phyloP scores from a whole-genome alignment of 2,797 vertebrate genomes.

The Sardinella longiceps region DNA sequence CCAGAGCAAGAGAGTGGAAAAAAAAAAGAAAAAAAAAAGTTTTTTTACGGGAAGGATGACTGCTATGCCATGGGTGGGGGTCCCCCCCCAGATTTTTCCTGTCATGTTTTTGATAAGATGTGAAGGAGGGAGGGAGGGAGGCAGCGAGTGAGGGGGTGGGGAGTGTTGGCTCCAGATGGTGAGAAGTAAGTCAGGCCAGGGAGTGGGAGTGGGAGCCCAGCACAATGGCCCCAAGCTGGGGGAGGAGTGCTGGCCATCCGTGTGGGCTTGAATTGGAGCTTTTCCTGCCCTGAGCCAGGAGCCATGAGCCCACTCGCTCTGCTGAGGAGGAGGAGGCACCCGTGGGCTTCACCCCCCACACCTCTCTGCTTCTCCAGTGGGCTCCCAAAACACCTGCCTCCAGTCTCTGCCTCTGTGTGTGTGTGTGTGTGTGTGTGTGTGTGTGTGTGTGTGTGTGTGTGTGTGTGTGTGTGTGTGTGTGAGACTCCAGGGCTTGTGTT shows the following conservation, averaged over 20 bases:
- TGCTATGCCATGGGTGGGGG: not conserved
- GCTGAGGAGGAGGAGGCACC: not conserved
- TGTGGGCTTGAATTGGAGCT: not conserved
- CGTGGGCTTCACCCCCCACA: not conserved
- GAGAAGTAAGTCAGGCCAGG: constrained; percentile 62
- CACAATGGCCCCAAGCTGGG: constrained; percentile 16
- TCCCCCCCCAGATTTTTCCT: not conserved
- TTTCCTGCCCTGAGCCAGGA: not conserved
- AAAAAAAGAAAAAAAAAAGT: too few species aligned
- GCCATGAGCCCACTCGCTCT: not conserved
- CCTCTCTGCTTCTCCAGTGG: not conserved
- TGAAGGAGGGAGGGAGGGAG: too few species aligned
- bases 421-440: not conserved
- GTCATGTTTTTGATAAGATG: constrained; percentile 1
- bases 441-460: not conserved
- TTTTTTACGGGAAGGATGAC: not conserved
- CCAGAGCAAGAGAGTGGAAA: not conserved
- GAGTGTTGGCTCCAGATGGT: constrained; percentile 59
- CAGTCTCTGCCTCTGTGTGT: not conserved
- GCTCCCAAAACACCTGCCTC: not conserved
- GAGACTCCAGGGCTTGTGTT: not conserved
- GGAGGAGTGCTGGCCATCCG: not conserved
- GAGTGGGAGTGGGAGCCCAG: not conserved
- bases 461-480: not conserved
- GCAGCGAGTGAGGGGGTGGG: constrained; percentile 52